These are phyloP conservation scores for Drosophila sp. DNA, from an alignment of 1,140 invertebrate species.

Conservation along the genomic window DNA sequence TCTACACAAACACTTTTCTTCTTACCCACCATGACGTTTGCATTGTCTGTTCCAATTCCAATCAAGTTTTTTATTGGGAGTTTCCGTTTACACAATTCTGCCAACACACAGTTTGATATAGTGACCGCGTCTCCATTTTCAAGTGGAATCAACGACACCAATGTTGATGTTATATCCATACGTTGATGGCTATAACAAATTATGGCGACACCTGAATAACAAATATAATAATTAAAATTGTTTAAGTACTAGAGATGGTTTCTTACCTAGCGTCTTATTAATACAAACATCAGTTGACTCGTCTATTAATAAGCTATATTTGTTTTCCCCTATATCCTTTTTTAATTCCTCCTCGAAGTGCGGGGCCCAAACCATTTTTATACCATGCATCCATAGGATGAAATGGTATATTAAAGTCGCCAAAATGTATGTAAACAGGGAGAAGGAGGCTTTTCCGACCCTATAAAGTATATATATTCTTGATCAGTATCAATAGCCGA, in stretches of 20 bases:
- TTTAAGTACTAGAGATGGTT: neutral
- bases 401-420: no score
- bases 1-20: neutral
- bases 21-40: neutral
- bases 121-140: neutral
- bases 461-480: no score
- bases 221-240: neutral
- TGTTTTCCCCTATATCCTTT: neutral
- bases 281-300: neutral
- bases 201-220: conserved; percentile 3
- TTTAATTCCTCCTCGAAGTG: neutral
- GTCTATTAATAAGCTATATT: neutral
- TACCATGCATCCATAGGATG: no score
- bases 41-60: conserved; percentile 5
- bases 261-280: neutral
- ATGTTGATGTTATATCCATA: neutral
- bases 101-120: no score
- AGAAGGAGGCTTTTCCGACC: no score
- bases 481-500: no score
- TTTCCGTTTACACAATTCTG: no score
- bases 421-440: no score
- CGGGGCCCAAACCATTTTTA: neutral
- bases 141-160: neutral
- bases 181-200: conserved; percentile 1
- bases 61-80: neutral